phyloP scores from a whole-genome alignment of 1,140 invertebrate genomes.

The Brachionus plicatilis region DNA sequence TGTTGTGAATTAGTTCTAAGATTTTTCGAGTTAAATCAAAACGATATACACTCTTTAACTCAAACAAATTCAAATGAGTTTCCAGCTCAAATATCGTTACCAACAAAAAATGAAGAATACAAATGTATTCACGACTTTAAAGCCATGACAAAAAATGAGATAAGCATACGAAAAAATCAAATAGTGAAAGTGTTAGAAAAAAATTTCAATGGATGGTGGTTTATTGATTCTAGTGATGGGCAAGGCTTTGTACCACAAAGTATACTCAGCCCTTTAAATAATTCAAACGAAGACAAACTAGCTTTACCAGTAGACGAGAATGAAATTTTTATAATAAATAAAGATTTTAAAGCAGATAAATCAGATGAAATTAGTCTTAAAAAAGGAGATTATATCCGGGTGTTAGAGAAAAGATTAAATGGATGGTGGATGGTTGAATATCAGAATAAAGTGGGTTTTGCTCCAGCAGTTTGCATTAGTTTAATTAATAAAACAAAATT shows the following conservation, averaged over 20 bases:
- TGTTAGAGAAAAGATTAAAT: background rate
- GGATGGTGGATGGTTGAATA: constrained; percentile 10
- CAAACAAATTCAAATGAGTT: background rate
- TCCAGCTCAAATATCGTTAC: background rate
- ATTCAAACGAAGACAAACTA: background rate
- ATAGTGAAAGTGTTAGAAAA: background rate
- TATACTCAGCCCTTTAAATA: background rate
- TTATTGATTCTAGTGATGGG: background rate
- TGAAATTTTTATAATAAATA: background rate
- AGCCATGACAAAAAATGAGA: background rate
- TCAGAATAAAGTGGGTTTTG: background rate
- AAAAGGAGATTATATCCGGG: constrained; percentile 3
- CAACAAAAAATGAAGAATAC: background rate
- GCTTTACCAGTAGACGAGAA: background rate
- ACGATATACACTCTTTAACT: background rate
- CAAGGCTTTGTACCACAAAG: background rate
- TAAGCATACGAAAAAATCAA: background rate
- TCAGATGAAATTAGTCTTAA: background rate
- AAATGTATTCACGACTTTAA: constrained; percentile 10
- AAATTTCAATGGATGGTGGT: constrained; percentile 25
- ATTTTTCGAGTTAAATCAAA: background rate
- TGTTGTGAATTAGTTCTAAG: background rate
- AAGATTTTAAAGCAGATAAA: background rate
- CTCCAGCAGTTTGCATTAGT: background rate
- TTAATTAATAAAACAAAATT: background rate